Percentiles rank a stretch among this genome's conserved stretches.
Conservation (phyloP, 2,797 vertebrate genomes). For the Acrocephalus scirpaceus region DNA sequence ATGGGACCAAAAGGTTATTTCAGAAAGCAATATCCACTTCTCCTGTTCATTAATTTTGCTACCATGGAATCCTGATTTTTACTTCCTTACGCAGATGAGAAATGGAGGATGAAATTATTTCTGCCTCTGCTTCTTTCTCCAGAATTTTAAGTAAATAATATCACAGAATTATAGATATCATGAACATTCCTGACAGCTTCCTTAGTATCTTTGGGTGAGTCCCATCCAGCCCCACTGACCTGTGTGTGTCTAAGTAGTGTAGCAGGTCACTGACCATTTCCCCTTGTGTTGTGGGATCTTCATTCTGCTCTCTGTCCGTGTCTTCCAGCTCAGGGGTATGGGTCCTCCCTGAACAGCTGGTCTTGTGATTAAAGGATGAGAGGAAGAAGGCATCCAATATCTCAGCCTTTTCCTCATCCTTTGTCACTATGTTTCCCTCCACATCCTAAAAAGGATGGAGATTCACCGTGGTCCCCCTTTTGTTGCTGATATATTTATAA, state of each 20-base stretch:
- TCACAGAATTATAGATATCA: neutral
- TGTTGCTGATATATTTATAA: neutral
- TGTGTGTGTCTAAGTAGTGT: neutral
- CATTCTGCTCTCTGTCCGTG: neutral
- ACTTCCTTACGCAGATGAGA: neutral
- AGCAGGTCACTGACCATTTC: neutral
- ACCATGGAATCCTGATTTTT: neutral
- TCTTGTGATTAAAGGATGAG: neutral
- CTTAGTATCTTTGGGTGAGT: neutral
- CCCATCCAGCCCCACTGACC: neutral
- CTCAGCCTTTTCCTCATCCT: neutral
- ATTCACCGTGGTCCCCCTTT: neutral
- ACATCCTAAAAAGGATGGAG: neutral
- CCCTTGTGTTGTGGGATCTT: neutral
- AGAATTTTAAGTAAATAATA: neutral
- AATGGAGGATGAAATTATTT: conserved; percentile 4
- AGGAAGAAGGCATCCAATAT: neutral
- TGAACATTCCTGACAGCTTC: neutral
- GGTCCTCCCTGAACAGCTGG: neutral
- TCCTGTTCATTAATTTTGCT: neutral
- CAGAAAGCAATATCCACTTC: neutral
- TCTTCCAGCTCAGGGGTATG: neutral
- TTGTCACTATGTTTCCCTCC: neutral
- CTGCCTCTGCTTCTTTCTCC: neutral
- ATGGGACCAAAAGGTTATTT: conserved; percentile 2